Conservation (phyloP, 2,113 vertebrate genomes). For the Catharus fuscescens region DNA sequence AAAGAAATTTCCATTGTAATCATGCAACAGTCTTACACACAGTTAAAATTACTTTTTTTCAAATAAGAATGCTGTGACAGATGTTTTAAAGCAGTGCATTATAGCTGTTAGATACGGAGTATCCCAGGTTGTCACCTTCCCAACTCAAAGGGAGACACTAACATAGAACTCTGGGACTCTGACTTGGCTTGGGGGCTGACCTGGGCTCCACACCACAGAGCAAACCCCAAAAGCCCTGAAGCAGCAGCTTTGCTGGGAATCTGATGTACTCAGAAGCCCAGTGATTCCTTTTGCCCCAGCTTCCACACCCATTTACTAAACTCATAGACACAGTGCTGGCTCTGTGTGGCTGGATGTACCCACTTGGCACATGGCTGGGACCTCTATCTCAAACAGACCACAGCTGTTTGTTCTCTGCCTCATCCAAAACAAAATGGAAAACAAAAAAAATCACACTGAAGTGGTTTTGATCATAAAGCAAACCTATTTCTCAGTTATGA, state of each 20-base stretch:
- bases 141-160: neutral
- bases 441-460: neutral
- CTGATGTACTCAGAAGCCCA: too few relatives aligned
- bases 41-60: neutral
- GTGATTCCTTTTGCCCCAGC: accelerated
- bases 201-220: neutral
- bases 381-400: too few relatives aligned
- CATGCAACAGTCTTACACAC: too few relatives aligned
- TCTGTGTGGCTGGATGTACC: accelerated
- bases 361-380: neutral
- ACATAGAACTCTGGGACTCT: neutral
- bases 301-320: accelerated
- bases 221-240: neutral
- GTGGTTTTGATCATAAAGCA: neutral
- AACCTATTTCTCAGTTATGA: neutral
- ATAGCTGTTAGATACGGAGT: accelerated
- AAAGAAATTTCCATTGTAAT: neutral
- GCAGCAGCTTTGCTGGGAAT: too few relatives aligned
- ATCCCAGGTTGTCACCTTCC: neutral
- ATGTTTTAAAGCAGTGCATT: neutral
- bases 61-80: neutral
- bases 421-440: neutral
- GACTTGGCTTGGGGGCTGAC: neutral
- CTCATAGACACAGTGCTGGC: accelerated
- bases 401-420: neutral